Conservation (phyloP, 2,797 vertebrate genomes). For the Falco peregrinus region DNA sequence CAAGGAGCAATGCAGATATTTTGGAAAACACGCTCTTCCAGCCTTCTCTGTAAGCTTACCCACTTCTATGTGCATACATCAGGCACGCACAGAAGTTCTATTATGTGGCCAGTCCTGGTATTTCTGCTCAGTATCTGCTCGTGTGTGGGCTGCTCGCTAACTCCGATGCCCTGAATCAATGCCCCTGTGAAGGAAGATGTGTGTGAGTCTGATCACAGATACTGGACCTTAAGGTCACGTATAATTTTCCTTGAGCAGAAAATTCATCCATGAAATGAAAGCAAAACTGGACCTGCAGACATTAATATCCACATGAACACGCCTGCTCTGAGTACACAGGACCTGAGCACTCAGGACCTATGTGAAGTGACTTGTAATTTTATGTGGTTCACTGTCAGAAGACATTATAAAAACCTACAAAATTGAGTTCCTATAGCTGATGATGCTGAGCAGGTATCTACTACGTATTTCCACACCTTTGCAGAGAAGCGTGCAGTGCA, state of each 20-base stretch:
- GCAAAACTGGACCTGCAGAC: neutral
- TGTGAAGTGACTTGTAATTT: neutral
- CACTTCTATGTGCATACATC: neutral
- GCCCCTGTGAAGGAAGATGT: neutral
- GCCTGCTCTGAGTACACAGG: neutral
- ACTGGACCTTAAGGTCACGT: neutral
- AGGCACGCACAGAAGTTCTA: neutral
- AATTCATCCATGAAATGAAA: neutral
- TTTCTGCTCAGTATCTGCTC: neutral
- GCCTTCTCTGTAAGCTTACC: neutral
- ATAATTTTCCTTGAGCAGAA: neutral
- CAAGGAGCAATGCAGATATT: neutral
- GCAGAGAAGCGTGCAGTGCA: fast-evolving
- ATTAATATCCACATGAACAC: neutral
- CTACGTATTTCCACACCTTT: neutral
- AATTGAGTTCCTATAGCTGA: neutral
- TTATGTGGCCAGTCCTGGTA: neutral
- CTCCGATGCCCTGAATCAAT: neutral
- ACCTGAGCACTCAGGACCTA: neutral
- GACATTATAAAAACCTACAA: neutral
- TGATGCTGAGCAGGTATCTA: neutral
- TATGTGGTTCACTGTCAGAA: neutral
- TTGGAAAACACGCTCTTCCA: neutral
- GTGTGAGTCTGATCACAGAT: neutral
- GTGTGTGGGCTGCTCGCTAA: neutral